phyloP scores from a whole-genome alignment of 2,113 vertebrate species.

The Phalacrocorax brasilianus region DNA sequence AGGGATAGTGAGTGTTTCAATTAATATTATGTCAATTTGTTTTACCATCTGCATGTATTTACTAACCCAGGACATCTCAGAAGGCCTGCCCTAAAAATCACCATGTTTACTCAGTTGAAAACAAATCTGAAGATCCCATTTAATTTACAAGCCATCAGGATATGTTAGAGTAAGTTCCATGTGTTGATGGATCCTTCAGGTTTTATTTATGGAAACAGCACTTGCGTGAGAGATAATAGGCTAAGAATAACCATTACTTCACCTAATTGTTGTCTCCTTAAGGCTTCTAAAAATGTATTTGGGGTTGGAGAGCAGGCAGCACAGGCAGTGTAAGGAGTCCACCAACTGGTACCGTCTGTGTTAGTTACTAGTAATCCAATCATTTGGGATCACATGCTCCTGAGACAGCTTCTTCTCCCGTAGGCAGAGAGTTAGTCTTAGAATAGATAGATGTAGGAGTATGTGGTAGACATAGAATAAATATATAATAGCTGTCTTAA shows the following conservation, averaged over 20 bases:
- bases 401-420: not conserved
- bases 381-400: constrained; percentile 17
- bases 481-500: not conserved
- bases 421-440: not conserved
- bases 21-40: constrained; percentile 31
- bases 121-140: not conserved
- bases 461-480: not conserved
- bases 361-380: constrained; percentile 33
- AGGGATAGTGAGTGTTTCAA: not conserved
- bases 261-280: constrained; percentile 50
- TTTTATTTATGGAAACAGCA: constrained; percentile 41
- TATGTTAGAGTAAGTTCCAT: not conserved
- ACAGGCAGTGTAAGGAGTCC: not conserved
- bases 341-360: constrained; percentile 34
- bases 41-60: constrained; percentile 42
- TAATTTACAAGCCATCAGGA: not conserved
- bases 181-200: not conserved
- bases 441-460: not conserved
- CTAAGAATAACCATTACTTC: constrained; percentile 57
- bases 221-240: constrained; percentile 47
- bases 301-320: not conserved
- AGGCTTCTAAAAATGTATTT: constrained; percentile 49
- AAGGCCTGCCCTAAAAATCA: constrained; percentile 13
- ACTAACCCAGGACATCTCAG: not conserved
- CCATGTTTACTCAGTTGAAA: constrained; percentile 37